A percentile compares a stretch with the other conserved stretches of the same genome.
phyloP scores from a whole-genome alignment of 1,140 invertebrate species.

The Cephus cinctus region DNA sequence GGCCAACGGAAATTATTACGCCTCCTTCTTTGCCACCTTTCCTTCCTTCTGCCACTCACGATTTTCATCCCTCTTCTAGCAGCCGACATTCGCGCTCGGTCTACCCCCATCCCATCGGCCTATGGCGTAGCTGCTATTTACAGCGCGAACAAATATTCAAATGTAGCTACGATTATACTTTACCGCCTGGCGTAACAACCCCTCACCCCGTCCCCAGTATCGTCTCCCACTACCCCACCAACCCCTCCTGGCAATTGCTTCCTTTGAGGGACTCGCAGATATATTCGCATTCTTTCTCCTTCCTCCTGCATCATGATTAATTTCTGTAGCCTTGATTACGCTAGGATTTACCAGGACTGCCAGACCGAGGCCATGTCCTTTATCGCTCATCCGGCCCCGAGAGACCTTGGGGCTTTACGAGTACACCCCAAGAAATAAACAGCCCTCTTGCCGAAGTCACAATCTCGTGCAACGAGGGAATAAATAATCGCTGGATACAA shows the following conservation, averaged over 20 bases:
- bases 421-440: no score
- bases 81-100: not conserved
- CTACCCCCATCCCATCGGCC: not conserved
- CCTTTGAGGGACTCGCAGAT: conserved; percentile 20
- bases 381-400: no score
- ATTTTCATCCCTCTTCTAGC: conserved; percentile 11
- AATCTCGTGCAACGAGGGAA: no score
- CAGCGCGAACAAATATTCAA: conserved; percentile 18
- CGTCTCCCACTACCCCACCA: conserved; percentile 10
- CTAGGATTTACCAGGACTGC: no score
- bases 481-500: no score
- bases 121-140: conserved; percentile 11
- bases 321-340: no score
- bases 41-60: conserved; percentile 6
- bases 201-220: no score
- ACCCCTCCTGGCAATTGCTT: conserved; percentile 21
- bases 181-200: conserved; percentile 5
- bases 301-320: no score
- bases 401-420: no score
- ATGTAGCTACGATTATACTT: conserved; percentile 15
- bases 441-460: no score
- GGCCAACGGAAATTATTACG: conserved; percentile 30
- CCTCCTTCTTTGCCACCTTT: conserved; percentile 7
- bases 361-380: no score
- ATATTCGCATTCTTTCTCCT: no score